These are phyloP conservation scores for Nothoprocta perdicaria DNA, from an alignment of 2,113 vertebrate species.

Conservation along the genomic window DNA sequence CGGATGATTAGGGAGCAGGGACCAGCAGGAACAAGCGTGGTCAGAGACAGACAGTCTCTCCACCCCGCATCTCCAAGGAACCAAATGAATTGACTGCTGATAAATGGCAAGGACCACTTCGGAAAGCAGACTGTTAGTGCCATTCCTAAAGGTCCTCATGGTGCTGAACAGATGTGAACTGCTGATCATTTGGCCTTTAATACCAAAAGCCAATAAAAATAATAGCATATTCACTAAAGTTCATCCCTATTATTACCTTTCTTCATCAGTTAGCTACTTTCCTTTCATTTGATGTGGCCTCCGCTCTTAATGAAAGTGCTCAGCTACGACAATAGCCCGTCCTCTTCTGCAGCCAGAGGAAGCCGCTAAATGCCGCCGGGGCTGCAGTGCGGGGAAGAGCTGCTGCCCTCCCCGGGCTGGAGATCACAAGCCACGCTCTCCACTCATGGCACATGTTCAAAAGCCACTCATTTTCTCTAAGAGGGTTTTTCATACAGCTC, in stretches of 20 bases:
- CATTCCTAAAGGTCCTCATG: not conserved
- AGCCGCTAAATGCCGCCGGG: not conserved
- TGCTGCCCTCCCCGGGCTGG: not conserved
- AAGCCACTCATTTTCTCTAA: not conserved
- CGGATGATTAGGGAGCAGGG: not conserved
- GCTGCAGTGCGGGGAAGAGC: not conserved
- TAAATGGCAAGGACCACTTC: not conserved
- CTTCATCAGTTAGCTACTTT: not conserved
- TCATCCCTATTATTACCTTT: not conserved
- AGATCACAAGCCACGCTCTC: not conserved
- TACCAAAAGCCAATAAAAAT: not conserved
- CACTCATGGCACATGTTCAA: not conserved
- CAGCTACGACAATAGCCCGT: not conserved
- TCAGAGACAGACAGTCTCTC: not conserved
- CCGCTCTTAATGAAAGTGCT: not conserved
- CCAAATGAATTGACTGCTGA: not conserved
- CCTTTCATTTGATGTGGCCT: not conserved
- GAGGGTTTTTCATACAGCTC: slow-evolving; percentile 45
- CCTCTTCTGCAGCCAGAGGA: slow-evolving; percentile 10
- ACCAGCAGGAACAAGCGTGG: not conserved
- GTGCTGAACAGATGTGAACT: not conserved
- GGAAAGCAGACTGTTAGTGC: not conserved
- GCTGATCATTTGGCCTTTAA: not conserved
- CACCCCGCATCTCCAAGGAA: not conserved
- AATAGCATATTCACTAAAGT: not conserved